A percentile compares a stretch with the other conserved stretches of the same genome.
phyloP scores from a whole-genome alignment of 2,113 vertebrate genomes.

The Myiozetetes cayanensis region DNA sequence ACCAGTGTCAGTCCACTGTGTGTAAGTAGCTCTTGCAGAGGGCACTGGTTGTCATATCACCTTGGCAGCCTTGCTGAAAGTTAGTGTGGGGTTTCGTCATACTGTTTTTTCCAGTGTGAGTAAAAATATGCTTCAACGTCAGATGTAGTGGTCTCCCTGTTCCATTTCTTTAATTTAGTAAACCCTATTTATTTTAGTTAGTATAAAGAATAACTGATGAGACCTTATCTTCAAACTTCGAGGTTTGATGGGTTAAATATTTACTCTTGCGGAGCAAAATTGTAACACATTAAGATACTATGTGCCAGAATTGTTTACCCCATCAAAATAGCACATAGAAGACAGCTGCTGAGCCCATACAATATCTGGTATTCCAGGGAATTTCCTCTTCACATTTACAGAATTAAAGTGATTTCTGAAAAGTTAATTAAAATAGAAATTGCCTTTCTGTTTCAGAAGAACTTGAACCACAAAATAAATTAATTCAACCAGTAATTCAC shows the following conservation, averaged over 20 bases:
- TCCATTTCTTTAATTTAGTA: background rate
- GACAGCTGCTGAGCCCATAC: background rate
- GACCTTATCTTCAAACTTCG: background rate
- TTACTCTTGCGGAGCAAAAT: background rate
- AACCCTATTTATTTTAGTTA: background rate
- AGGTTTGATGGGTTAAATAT: background rate
- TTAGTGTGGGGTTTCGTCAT: background rate
- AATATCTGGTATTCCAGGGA: background rate
- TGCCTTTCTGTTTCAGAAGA: background rate
- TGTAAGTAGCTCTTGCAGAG: background rate
- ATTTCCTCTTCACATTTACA: background rate
- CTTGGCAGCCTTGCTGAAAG: background rate
- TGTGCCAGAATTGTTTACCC: background rate
- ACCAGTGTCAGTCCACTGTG: background rate
- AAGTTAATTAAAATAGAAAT: slow-evolving; percentile 11
- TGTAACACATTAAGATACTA: background rate
- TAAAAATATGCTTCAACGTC: background rate
- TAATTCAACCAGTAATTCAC: background rate
- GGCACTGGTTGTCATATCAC: background rate
- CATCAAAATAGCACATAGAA: background rate
- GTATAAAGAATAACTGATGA: background rate
- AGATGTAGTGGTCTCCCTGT: background rate
- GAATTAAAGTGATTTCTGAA: background rate
- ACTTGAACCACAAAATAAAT: background rate
- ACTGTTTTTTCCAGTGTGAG: background rate